Conservation (phyloP, 2,797 vertebrate genomes). For the Luscinia luscinia region DNA sequence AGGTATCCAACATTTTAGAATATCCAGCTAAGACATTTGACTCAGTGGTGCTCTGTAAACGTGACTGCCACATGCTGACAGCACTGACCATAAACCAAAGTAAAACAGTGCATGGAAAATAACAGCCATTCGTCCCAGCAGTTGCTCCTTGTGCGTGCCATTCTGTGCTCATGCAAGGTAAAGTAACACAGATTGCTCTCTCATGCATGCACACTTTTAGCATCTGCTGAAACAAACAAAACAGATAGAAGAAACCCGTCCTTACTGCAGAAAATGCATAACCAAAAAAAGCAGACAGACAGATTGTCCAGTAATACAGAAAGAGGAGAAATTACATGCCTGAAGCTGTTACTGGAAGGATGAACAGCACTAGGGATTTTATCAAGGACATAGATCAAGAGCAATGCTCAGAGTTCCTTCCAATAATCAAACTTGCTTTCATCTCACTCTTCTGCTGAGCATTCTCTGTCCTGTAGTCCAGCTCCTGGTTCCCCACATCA, state of each 20-base stretch:
- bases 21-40: background rate
- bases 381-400: conserved; percentile 16
- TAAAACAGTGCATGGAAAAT: background rate
- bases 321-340: background rate
- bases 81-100: background rate
- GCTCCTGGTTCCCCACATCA: background rate
- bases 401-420: background rate
- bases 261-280: background rate
- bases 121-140: background rate
- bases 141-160: fast-evolving
- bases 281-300: background rate
- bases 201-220: background rate
- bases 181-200: background rate
- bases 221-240: background rate
- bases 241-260: background rate
- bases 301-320: background rate
- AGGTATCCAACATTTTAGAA: background rate
- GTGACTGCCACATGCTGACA: background rate
- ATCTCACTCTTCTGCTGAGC: background rate
- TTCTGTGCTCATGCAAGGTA: background rate
- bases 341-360: background rate
- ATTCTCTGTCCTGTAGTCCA: background rate
- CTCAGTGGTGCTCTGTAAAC: background rate
- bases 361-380: background rate
- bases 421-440: background rate